phyloP scores from a whole-genome alignment of 2,797 vertebrate genomes.

The Microctenopoma stevenorrisi region DNA sequence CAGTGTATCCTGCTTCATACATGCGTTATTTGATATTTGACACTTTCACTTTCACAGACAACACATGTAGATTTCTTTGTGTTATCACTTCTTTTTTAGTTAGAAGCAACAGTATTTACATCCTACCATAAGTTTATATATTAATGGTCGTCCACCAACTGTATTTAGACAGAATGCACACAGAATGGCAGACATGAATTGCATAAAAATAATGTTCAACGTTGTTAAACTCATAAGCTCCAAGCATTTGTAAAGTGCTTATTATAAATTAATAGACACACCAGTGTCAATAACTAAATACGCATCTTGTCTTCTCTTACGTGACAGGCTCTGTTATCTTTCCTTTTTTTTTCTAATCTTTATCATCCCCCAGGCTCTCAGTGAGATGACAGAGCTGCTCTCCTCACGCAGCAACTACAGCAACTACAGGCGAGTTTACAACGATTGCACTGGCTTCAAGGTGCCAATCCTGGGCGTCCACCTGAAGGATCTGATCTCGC shows the following conservation, averaged over 20 bases:
- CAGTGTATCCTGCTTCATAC: not conserved
- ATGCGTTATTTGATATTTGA: not conserved
- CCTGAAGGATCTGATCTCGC: constrained; percentile 91
- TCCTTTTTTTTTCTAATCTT: not conserved
- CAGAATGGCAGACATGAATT: not conserved
- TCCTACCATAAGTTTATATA: not conserved
- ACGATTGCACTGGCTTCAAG: constrained; percentile 88
- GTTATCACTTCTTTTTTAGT: not conserved
- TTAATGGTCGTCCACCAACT: not conserved
- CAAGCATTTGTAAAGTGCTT: not conserved
- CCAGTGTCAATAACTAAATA: not conserved
- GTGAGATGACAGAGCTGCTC: constrained; percentile 91
- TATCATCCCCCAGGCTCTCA: constrained; percentile 81
- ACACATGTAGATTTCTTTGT: not conserved
- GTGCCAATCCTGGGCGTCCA: constrained; percentile 92
- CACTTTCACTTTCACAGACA: constrained; percentile 7
- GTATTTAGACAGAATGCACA: not conserved
- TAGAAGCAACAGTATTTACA: not conserved
- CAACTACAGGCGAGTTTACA: constrained; percentile 88
- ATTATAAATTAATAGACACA: not conserved
- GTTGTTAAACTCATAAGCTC: not conserved
- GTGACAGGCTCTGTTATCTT: not conserved
- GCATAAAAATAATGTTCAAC: not conserved
- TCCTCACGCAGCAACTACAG: constrained; percentile 91
- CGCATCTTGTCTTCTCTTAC: not conserved